These are phyloP conservation scores for Sinosuthora webbiana DNA, from an alignment of 2,113 vertebrate genomes.

Conservation along the genomic window DNA sequence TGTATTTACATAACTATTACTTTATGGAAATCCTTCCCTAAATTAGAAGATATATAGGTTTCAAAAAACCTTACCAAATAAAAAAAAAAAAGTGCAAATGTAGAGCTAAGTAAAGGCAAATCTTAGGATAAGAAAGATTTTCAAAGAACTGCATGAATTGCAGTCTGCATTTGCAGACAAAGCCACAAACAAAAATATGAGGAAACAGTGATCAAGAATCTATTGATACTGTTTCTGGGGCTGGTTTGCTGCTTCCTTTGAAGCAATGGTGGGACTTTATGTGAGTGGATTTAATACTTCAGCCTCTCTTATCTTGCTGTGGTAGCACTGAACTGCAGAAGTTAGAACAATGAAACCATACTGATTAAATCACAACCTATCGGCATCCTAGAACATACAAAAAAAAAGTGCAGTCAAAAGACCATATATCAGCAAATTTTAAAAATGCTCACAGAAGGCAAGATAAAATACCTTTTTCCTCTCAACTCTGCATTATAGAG, in stretches of 20 bases:
- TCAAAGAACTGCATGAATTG: background rate
- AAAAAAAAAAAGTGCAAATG: background rate
- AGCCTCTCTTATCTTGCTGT: background rate
- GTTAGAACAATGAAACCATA: background rate
- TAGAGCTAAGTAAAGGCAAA: background rate
- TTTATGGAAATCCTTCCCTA: background rate
- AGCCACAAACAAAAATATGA: background rate
- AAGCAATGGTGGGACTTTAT: background rate
- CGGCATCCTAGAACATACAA: background rate
- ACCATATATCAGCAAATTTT: background rate
- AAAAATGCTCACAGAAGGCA: background rate
- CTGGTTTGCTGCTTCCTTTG: background rate
- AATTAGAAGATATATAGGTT: background rate
- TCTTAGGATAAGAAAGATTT: background rate
- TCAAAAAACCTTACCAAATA: background rate
- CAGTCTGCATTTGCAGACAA: background rate
- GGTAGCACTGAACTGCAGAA: background rate
- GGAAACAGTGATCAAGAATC: background rate
- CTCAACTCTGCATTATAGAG: background rate
- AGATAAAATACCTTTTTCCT: rapidly evolving
- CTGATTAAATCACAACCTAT: background rate
- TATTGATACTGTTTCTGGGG: background rate
- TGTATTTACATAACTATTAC: background rate
- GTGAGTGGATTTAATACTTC: background rate
- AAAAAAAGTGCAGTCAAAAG: background rate